phyloP scores from a whole-genome alignment of 2,888 invertebrate genomes.

The Caenorhabditis uteleia region DNA sequence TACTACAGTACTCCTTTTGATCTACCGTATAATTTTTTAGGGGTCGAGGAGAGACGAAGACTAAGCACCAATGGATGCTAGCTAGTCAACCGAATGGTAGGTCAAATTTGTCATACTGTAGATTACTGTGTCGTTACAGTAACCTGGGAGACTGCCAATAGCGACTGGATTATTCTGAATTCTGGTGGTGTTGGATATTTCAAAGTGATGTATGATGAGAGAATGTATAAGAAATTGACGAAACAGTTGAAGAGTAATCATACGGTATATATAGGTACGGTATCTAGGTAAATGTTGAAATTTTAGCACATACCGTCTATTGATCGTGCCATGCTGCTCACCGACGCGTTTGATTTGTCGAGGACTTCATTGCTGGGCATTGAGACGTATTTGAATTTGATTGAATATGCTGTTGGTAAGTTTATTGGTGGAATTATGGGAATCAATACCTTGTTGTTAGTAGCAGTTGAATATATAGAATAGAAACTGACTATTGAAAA shows the following conservation, averaged over 20 bases:
- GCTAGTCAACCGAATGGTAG: constrained; percentile 24
- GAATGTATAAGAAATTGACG: constrained; percentile 43
- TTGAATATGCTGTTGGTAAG: constrained; percentile 54
- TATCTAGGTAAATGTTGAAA: background rate
- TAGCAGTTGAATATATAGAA: too few relatives aligned
- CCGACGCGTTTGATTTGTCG: constrained; percentile 58
- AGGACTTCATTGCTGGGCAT: constrained; percentile 49
- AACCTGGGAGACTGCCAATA: constrained; percentile 9
- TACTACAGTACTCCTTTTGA: background rate
- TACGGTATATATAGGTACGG: constrained; percentile 14
- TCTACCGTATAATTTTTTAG: background rate
- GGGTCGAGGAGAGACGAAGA: constrained; percentile 1
- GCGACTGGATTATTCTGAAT: constrained; percentile 55
- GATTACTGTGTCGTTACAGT: constrained; percentile 10
- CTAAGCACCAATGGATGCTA: constrained; percentile 45
- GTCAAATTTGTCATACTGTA: too few relatives aligned
- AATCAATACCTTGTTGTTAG: too few relatives aligned
- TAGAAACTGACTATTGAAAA: background rate
- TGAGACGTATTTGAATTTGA: constrained; percentile 49
- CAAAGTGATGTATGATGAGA: constrained; percentile 51
- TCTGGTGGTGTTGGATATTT: constrained; percentile 58
- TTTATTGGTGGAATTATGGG: background rate
- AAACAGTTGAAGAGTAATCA: constrained; percentile 47
- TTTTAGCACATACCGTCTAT: constrained; percentile 45
- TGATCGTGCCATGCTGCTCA: constrained; percentile 55